Evolutionary conservation across 2,888 invertebrate genomes (phyloP).

Genomic region (Nemotelus pantherinus): DNA sequence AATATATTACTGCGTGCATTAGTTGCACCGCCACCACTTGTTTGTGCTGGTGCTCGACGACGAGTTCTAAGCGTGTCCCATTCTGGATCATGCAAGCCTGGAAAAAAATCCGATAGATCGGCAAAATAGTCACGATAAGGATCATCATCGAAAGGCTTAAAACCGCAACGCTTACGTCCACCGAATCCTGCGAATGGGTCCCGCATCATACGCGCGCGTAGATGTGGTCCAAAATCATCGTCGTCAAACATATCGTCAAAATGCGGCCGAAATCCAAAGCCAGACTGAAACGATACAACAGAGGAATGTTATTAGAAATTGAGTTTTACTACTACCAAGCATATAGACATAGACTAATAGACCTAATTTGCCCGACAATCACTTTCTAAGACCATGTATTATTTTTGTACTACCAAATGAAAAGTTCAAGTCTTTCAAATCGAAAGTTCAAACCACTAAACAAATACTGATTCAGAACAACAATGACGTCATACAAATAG

Average conservation of each 20-base stretch:
- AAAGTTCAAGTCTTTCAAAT: no score
- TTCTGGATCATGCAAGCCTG: constrained; percentile 57
- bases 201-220: constrained; percentile 61
- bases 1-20: constrained; percentile 56
- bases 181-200: constrained; percentile 62
- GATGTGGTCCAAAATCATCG: constrained; percentile 60
- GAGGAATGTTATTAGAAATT: constrained; percentile 23
- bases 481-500: background rate
- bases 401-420: no score
- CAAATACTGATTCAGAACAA: background rate
- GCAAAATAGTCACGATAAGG: constrained; percentile 58
- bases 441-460: background rate
- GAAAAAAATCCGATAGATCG: constrained; percentile 62
- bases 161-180: constrained; percentile 63
- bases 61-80: constrained; percentile 52
- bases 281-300: constrained; percentile 57
- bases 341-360: no score
- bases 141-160: constrained; percentile 57
- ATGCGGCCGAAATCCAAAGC: constrained; percentile 60
- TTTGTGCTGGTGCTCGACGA: constrained; percentile 1
- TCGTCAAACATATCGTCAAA: constrained; percentile 60
- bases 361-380: no score
- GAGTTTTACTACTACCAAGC: no score
- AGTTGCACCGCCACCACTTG: constrained; percentile 14
- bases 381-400: no score